phyloP scores from a whole-genome alignment of 2,113 vertebrate species.

The Maccullochella peelii region DNA sequence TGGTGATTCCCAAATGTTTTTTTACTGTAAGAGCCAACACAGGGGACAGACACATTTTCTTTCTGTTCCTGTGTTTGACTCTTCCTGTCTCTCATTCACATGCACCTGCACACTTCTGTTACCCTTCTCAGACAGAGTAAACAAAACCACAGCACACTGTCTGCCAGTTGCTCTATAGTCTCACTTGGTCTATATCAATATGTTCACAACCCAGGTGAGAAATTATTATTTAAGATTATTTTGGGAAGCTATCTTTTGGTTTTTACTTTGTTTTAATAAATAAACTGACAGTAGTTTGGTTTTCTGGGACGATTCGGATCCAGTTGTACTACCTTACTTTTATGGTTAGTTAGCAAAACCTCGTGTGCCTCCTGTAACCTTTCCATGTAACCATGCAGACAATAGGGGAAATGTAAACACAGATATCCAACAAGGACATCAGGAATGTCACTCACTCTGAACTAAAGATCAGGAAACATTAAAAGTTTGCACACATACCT shows the following conservation, averaged over 20 bases:
- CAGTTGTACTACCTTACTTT: background rate
- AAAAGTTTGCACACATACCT: conserved; percentile 27
- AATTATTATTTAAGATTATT: background rate
- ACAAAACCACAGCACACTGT: background rate
- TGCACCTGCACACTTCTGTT: conserved; percentile 4
- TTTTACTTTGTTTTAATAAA: background rate
- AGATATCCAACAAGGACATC: conserved; percentile 56
- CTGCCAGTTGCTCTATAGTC: background rate
- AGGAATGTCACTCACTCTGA: conserved; percentile 53
- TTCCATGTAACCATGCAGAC: conserved; percentile 19
- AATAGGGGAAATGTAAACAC: conserved; percentile 46
- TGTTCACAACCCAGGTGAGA: background rate
- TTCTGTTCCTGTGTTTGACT: background rate
- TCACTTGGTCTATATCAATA: background rate
- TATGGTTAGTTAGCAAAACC: background rate
- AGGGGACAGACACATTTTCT: background rate
- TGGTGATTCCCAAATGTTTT: background rate
- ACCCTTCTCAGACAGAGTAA: conserved; percentile 4
- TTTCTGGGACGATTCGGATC: background rate
- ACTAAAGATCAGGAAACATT: conserved; percentile 55
- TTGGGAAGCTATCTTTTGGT: background rate
- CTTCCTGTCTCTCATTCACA: conserved; percentile 2
- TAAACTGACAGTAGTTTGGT: background rate
- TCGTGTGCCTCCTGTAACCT: conserved; percentile 25
- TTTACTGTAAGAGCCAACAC: background rate